phyloP scores from a whole-genome alignment of 2,888 invertebrate species.

The Luffia ferchaultella region DNA sequence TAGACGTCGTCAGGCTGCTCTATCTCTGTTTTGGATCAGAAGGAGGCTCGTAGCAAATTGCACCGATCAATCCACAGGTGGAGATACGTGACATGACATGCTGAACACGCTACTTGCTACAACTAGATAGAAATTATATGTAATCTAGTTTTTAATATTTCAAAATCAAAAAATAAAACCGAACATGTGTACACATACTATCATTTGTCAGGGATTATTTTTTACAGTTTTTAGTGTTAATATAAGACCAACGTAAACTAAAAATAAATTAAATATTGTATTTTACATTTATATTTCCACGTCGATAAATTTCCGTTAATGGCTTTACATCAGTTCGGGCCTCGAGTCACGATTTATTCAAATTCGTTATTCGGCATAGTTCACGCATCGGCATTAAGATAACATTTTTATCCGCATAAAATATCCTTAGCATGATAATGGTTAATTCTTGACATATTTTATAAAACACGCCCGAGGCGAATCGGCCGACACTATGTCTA shows the following conservation, averaged over 20 bases:
- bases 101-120: too few relatives aligned
- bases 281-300: too few relatives aligned
- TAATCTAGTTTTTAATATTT: too few relatives aligned
- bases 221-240: too few relatives aligned
- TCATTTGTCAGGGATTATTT: too few relatives aligned
- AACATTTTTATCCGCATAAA: conserved; percentile 39
- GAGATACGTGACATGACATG: conserved; percentile 9
- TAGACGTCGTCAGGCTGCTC: conserved; percentile 33
- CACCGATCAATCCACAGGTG: conserved; percentile 31
- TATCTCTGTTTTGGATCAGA: conserved; percentile 57
- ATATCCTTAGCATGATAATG: conserved; percentile 54
- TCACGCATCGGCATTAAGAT: conserved; percentile 26
- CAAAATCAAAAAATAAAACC: too few relatives aligned
- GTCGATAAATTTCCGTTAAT: conserved; percentile 4
- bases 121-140: too few relatives aligned
- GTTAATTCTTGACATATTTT: conserved; percentile 64
- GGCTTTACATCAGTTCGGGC: conserved; percentile 1
- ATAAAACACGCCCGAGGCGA: conserved; percentile 58
- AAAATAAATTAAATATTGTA: too few relatives aligned
- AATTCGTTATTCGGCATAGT: conserved; percentile 29
- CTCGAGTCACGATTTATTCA: conserved; percentile 27
- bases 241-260: too few relatives aligned
- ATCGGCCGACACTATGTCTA: conserved; percentile 62
- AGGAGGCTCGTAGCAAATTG: conserved; percentile 39
- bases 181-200: too few relatives aligned